phyloP scores from a whole-genome alignment of 2,888 invertebrate species.

The Vanessa cardui region DNA sequence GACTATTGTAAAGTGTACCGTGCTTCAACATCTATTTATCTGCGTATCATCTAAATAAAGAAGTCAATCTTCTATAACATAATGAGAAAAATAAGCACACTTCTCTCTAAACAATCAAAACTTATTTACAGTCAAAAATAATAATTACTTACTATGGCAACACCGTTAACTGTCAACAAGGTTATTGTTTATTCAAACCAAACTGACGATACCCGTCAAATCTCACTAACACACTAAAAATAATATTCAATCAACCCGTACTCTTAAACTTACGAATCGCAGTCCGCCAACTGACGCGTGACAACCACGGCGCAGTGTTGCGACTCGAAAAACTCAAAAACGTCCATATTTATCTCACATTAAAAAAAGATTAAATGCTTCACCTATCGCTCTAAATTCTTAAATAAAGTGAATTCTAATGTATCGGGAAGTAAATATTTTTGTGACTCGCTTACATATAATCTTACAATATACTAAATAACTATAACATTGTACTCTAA shows the following conservation, averaged over 20 bases:
- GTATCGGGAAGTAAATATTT: conserved; percentile 79
- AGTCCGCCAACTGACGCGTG: conserved; percentile 25
- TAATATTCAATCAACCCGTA: conserved; percentile 51
- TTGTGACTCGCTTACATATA: conserved; percentile 79
- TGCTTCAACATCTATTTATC: conserved; percentile 59
- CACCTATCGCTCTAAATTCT: conserved; percentile 76
- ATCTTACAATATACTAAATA: conserved; percentile 79
- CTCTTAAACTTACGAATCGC: conserved; percentile 40
- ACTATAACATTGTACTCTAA: conserved; percentile 83
- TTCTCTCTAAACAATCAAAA: conserved; percentile 67
- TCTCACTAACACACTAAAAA: conserved; percentile 72
- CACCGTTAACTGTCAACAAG: conserved; percentile 80
- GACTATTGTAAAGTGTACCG: conserved; percentile 70
- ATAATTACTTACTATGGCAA: conserved; percentile 80
- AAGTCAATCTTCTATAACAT: conserved; percentile 48
- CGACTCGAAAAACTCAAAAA: conserved; percentile 57
- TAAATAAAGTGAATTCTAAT: conserved; percentile 76
- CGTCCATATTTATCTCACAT: conserved; percentile 49
- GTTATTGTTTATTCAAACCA: conserved; percentile 69
- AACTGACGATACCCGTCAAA: conserved; percentile 64
- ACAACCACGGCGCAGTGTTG: conserved; percentile 44
- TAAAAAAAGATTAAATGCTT: conserved; percentile 77
- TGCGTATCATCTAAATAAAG: conserved; percentile 47
- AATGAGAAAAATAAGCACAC: conserved; percentile 70
- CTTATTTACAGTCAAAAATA: conserved; percentile 80